These are phyloP conservation scores for Chrysopa pallens DNA, from an alignment of 1,140 invertebrate genomes.

Conservation along the genomic window DNA sequence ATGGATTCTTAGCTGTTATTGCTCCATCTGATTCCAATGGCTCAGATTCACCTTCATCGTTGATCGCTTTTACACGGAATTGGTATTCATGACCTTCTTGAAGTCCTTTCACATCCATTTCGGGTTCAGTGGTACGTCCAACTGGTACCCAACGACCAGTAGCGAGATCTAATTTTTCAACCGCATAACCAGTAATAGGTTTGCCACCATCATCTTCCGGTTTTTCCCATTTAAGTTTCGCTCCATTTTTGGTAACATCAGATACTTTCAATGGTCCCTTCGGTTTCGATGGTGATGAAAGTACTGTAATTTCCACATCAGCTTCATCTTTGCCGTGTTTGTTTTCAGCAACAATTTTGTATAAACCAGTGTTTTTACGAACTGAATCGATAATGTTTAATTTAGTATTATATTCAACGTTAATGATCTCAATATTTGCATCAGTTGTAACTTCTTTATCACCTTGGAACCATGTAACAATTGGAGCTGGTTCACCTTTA, in stretches of 20 bases:
- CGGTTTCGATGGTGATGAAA: constrained; percentile 67
- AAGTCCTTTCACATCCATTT: constrained; percentile 81
- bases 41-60: constrained; percentile 94
- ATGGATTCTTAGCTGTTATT: constrained; percentile 87
- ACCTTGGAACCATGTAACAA: constrained; percentile 67
- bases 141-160: constrained; percentile 90
- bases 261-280: constrained; percentile 82
- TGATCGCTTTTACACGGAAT: constrained; percentile 94
- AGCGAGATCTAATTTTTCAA: constrained; percentile 89
- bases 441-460: constrained; percentile 34
- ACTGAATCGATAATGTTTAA: constrained; percentile 69
- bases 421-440: constrained; percentile 65
- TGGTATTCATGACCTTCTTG: constrained; percentile 89
- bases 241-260: constrained; percentile 81
- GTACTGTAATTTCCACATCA: constrained; percentile 79
- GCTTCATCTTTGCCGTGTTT: constrained; percentile 85
- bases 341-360: constrained; percentile 83
- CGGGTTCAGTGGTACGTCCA: constrained; percentile 67
- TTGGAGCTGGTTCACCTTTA: constrained; percentile 85
- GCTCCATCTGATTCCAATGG: constrained; percentile 74
- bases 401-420: constrained; percentile 88
- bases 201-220: constrained; percentile 97
- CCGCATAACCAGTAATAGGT: constrained; percentile 86
- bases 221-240: constrained; percentile 91
- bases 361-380: constrained; percentile 71